Conservation (phyloP, 2,797 vertebrate species). For the Moxostoma hubbsi region DNA sequence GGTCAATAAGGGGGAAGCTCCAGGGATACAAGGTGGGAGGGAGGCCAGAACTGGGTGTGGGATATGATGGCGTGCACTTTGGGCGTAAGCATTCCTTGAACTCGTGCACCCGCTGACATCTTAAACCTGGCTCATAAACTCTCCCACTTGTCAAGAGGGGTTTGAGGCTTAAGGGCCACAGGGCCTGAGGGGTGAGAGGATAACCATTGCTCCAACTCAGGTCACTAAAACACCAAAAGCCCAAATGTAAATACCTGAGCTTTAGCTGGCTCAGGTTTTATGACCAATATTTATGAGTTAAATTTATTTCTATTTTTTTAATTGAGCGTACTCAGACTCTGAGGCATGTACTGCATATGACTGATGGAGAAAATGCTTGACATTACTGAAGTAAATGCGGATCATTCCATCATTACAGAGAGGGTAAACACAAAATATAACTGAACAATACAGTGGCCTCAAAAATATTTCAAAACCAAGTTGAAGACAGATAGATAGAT, state of each 20-base stretch:
- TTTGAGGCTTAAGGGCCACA: constrained; percentile 45
- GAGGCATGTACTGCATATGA: background rate
- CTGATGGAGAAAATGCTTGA: background rate
- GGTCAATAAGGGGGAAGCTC: constrained; percentile 72
- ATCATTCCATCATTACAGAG: background rate
- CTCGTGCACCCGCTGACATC: constrained; percentile 70
- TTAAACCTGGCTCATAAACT: constrained; percentile 76
- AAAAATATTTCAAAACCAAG: no score
- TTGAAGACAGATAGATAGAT: no score
- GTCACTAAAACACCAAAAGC: constrained; percentile 61
- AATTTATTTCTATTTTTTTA: constrained; percentile 34
- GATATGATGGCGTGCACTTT: constrained; percentile 36
- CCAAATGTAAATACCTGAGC: constrained; percentile 64
- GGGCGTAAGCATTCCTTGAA: constrained; percentile 61
- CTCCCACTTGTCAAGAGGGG: constrained; percentile 65
- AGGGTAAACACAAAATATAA: no score
- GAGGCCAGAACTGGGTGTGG: constrained; percentile 33
- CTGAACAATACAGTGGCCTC: no score
- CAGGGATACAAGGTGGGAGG: constrained; percentile 40
- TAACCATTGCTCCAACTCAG: constrained; percentile 51
- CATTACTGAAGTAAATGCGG: constrained; percentile 1
- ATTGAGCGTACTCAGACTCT: constrained; percentile 7
- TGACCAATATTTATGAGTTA: constrained; percentile 44
- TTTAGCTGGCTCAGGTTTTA: constrained; percentile 59
- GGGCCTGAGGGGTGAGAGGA: constrained; percentile 55